Conservation (phyloP, 1,140 invertebrate species). For the Cydia pomonella region DNA sequence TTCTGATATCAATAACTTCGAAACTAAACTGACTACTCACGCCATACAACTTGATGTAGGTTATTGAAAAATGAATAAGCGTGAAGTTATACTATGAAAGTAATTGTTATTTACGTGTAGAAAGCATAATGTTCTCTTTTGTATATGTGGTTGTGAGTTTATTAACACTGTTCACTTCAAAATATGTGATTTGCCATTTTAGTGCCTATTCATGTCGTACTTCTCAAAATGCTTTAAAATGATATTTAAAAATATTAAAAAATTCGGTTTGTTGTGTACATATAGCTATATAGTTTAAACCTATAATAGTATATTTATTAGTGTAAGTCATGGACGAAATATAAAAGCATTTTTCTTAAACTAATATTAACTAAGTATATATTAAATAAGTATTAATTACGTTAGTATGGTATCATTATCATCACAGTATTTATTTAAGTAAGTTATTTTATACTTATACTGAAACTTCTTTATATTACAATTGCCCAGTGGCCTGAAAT, state of each 20-base stretch:
- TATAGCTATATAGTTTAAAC: constrained; percentile 29
- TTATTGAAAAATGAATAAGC: constrained; percentile 1
- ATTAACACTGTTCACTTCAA: constrained; percentile 54
- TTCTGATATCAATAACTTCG: neutral
- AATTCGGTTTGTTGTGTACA: constrained; percentile 36
- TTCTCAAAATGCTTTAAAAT: constrained; percentile 50
- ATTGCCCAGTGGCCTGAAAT: constrained; percentile 12
- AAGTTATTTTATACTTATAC: neutral
- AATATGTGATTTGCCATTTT: constrained; percentile 73
- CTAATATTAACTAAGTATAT: constrained; percentile 19
- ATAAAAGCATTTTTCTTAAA: constrained; percentile 22
- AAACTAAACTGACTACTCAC: neutral
- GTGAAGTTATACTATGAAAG: constrained; percentile 11
- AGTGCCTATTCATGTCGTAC: constrained; percentile 66
- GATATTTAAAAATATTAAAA: constrained; percentile 31
- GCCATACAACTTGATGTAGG: constrained; percentile 8
- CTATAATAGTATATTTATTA: constrained; percentile 34
- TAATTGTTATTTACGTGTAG: constrained; percentile 27
- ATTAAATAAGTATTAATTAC: constrained; percentile 16
- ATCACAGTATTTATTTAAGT: constrained; percentile 7
- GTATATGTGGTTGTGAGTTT: constrained; percentile 70
- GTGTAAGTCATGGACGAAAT: constrained; percentile 17
- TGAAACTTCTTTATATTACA: neutral
- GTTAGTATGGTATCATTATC: neutral
- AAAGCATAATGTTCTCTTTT: constrained; percentile 43